Evolutionary conservation across 2,113 vertebrate genomes (phyloP).

Genomic region (Hassar affinis): DNA sequence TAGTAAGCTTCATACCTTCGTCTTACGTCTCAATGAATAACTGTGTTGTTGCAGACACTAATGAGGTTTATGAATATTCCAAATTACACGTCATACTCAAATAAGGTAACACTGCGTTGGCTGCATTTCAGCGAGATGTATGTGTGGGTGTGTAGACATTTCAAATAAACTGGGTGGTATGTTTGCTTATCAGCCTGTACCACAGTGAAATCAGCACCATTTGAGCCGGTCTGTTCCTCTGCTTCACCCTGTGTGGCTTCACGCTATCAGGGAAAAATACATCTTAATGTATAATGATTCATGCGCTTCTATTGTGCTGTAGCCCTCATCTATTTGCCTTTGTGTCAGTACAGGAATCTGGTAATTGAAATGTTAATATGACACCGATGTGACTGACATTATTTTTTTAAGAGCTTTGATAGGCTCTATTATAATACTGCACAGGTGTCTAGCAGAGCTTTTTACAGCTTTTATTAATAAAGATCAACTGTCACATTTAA

Average conservation of each 20-base stretch:
- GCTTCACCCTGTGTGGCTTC: slow-evolving; percentile 33
- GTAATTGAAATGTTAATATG: slow-evolving; percentile 65
- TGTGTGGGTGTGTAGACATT: slow-evolving; percentile 24
- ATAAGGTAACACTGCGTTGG: neutral
- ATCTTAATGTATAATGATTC: slow-evolving; percentile 49
- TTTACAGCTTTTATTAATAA: slow-evolving; percentile 35
- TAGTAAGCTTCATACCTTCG: neutral
- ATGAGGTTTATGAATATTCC: slow-evolving; percentile 18
- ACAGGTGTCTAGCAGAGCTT: slow-evolving; percentile 39
- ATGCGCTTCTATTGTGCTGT: slow-evolving; percentile 41
- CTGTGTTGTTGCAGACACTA: neutral
- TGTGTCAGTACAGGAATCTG: slow-evolving; percentile 55
- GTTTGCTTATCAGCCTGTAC: slow-evolving; percentile 39
- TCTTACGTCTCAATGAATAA: neutral
- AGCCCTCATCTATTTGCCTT: slow-evolving; percentile 45
- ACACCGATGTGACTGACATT: slow-evolving; percentile 57
- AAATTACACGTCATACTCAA: slow-evolving; percentile 19
- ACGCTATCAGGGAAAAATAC: slow-evolving; percentile 33
- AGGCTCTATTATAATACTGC: slow-evolving; percentile 47
- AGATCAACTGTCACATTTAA: slow-evolving; percentile 37
- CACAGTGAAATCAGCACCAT: slow-evolving; percentile 40
- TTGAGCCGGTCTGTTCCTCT: slow-evolving; percentile 31
- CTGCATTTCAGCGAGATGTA: neutral
- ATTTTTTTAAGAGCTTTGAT: slow-evolving; percentile 50
- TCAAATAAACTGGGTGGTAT: slow-evolving; percentile 33